Conservation (phyloP, 2,888 invertebrate genomes). For the Isoperla grammatica region DNA sequence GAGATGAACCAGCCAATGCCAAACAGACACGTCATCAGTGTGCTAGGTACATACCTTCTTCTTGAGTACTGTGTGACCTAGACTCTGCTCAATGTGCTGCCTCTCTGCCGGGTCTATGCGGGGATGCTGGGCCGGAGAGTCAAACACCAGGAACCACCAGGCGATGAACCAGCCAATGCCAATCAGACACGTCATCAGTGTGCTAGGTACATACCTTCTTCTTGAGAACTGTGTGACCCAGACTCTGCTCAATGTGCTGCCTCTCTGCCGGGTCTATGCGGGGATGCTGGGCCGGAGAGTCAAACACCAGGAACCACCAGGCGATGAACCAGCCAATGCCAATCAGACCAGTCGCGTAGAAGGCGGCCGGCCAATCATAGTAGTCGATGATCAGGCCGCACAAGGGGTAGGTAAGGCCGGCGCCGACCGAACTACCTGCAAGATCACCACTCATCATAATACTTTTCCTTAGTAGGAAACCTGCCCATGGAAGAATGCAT, state of each 20-base stretch:
- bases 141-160: slow-evolving; percentile 58
- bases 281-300: slow-evolving; percentile 60
- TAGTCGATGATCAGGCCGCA: slow-evolving; percentile 59
- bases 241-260: slow-evolving; percentile 51
- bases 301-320: slow-evolving; percentile 58
- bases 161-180: slow-evolving; percentile 60
- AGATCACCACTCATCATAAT: too few species aligned
- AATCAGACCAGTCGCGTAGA: slow-evolving; percentile 56
- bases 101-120: slow-evolving; percentile 54
- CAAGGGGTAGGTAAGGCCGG: slow-evolving; percentile 61
- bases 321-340: slow-evolving; percentile 59
- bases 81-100: slow-evolving; percentile 52
- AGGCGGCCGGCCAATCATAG: slow-evolving; percentile 66
- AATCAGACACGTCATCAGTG: slow-evolving; percentile 55
- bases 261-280: slow-evolving; percentile 54
- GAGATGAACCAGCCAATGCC: slow-evolving; percentile 59
- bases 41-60: too few species aligned
- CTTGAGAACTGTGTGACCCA: slow-evolving; percentile 45
- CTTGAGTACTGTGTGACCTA: slow-evolving; percentile 45
- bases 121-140: slow-evolving; percentile 60
- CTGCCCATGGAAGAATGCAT: too few species aligned
- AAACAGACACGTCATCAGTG: slow-evolving; percentile 55
- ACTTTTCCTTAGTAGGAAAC: too few species aligned
- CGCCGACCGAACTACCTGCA: slow-evolving; percentile 58
- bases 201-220: slow-evolving; percentile 39